phyloP scores from a whole-genome alignment of 1,140 invertebrate species.

The Metaphire vulgaris region DNA sequence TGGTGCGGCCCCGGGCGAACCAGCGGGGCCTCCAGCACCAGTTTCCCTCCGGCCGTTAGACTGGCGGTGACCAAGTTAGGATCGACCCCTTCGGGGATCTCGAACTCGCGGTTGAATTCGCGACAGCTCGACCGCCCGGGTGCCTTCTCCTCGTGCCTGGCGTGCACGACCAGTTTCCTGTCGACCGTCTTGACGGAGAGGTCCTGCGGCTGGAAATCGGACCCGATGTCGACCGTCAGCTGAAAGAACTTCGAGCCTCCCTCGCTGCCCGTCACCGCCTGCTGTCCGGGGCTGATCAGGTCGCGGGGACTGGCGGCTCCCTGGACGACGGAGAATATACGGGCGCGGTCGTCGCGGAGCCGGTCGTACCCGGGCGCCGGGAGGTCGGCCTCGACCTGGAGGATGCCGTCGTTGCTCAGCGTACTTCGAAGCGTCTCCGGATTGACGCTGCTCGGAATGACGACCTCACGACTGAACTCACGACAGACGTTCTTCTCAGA shows the following conservation, averaged over 20 bases:
- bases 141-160: conserved; percentile 47
- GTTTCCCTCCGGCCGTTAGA: conserved; percentile 44
- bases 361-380: conserved; percentile 31
- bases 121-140: conserved; percentile 44
- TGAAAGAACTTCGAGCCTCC: conserved; percentile 16
- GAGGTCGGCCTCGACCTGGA: conserved; percentile 42
- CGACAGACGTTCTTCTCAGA: conserved; percentile 41
- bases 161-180: conserved; percentile 46
- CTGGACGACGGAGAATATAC: too few species aligned
- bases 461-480: conserved; percentile 49
- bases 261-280: too few species aligned
- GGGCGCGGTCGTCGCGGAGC: too few species aligned
- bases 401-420: conserved; percentile 44
- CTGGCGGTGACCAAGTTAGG: conserved; percentile 45
- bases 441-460: conserved; percentile 46
- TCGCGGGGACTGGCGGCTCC: too few species aligned
- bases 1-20: too few species aligned
- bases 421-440: conserved; percentile 43
- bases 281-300: conserved; percentile 70
- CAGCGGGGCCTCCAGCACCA: conserved; percentile 49
- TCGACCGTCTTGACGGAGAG: conserved; percentile 48
- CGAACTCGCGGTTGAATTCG: conserved; percentile 51
- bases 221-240: conserved; percentile 44
- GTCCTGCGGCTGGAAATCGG: conserved; percentile 45
- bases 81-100: conserved; percentile 48